These are phyloP conservation scores for Acleris cristana DNA, from an alignment of 2,888 invertebrate species.

Conservation along the genomic window DNA sequence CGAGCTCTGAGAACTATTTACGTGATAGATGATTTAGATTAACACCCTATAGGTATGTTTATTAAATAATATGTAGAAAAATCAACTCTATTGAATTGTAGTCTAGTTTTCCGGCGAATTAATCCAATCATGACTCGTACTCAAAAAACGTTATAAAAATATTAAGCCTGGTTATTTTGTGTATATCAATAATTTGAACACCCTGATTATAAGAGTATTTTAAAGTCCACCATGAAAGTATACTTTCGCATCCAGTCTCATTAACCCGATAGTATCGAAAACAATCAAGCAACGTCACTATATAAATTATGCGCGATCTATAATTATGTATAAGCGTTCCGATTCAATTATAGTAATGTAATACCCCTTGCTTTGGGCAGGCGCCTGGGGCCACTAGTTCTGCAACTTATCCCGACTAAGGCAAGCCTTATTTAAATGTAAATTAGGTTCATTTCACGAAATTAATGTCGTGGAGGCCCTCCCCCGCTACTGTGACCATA, in stretches of 20 bases:
- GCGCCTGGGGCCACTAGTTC: slow-evolving; percentile 81
- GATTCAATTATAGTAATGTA: slow-evolving; percentile 83
- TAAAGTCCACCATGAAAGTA: too few species aligned
- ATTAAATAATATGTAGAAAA: too few species aligned
- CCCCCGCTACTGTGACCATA: slow-evolving; percentile 76
- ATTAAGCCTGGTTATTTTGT: too few species aligned
- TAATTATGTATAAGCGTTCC: slow-evolving; percentile 61
- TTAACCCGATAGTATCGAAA: slow-evolving; percentile 33
- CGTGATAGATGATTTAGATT: too few species aligned
- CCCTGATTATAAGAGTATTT: too few species aligned
- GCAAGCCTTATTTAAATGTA: slow-evolving; percentile 93
- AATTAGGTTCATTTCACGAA: slow-evolving; percentile 95
- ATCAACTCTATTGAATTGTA: too few species aligned
- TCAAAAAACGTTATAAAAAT: too few species aligned
- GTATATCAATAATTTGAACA: background rate
- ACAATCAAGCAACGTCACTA: slow-evolving; percentile 33
- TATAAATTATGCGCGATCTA: slow-evolving; percentile 35
- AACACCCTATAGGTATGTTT: too few species aligned
- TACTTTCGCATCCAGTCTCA: slow-evolving; percentile 2
- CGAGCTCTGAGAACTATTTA: too few species aligned
- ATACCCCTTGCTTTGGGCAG: slow-evolving; percentile 78
- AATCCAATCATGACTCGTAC: too few species aligned
- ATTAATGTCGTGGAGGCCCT: slow-evolving; percentile 89
- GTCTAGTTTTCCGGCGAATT: too few species aligned
- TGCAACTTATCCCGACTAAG: slow-evolving; percentile 83